phyloP scores from a whole-genome alignment of 2,888 invertebrate species.

The Emesis russula region DNA sequence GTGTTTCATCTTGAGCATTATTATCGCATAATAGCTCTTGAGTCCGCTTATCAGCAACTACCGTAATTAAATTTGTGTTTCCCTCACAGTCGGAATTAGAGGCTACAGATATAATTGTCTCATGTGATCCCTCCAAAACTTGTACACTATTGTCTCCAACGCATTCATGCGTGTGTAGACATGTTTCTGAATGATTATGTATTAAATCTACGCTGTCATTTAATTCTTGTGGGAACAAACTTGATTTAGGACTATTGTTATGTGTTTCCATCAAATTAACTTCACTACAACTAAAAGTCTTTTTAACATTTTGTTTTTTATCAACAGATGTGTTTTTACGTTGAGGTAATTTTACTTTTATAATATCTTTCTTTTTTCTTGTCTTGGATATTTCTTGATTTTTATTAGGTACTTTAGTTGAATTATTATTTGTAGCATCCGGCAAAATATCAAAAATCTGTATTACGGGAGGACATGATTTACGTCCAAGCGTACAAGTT shows the following conservation, averaged over 20 bases:
- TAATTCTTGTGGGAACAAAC: conserved; percentile 86
- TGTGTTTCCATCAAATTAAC: conserved; percentile 92
- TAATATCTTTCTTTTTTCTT: conserved; percentile 92
- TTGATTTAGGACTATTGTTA: conserved; percentile 83
- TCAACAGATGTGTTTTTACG: conserved; percentile 89
- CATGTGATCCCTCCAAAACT: conserved; percentile 90
- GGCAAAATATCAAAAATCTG: conserved; percentile 70
- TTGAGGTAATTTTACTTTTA: conserved; percentile 93
- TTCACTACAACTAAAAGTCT: conserved; percentile 79
- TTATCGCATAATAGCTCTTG: conserved; percentile 88
- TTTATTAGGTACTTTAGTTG: conserved; percentile 48
- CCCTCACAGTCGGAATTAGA: conserved; percentile 64
- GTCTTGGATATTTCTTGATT: conserved; percentile 82
- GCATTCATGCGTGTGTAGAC: conserved; percentile 93
- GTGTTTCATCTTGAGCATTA: conserved; percentile 90
- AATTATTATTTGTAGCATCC: conserved; percentile 80
- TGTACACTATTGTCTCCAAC: conserved; percentile 92
- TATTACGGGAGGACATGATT: conserved; percentile 91
- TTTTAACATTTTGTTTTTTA: conserved; percentile 57
- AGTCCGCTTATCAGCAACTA: conserved; percentile 63
- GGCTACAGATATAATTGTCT: conserved; percentile 91
- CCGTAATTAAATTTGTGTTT: not conserved
- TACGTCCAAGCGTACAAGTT: conserved; percentile 90
- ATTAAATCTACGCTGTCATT: conserved; percentile 92
- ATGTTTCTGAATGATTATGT: conserved; percentile 94